Conservation (phyloP, 2,888 invertebrate species). For the Magallana nippona region DNA sequence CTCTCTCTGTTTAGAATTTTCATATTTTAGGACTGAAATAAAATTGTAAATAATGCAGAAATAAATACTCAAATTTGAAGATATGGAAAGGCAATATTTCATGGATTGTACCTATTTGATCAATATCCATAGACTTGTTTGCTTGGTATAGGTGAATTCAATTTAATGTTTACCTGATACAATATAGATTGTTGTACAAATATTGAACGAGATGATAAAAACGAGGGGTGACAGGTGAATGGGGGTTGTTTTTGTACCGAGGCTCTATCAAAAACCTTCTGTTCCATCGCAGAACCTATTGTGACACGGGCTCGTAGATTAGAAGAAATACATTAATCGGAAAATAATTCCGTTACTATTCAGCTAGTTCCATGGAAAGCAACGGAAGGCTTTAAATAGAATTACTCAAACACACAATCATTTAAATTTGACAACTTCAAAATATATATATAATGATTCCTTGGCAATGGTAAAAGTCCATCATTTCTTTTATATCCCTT, state of each 20-base stretch:
- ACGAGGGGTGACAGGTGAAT: background rate
- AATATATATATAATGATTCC: too few relatives aligned
- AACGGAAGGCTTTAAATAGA: background rate
- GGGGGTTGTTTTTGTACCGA: background rate
- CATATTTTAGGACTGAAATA: too few relatives aligned
- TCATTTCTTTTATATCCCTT: too few relatives aligned
- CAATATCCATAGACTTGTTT: background rate
- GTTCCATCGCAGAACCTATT: background rate
- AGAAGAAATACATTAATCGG: background rate
- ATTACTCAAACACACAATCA: too few relatives aligned
- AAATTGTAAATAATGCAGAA: too few relatives aligned
- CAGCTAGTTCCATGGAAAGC: background rate
- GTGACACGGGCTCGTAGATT: background rate
- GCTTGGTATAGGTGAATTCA: constrained; percentile 20
- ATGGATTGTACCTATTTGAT: background rate
- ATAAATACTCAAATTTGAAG: too few relatives aligned
- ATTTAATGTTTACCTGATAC: background rate
- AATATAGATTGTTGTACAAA: constrained; percentile 21
- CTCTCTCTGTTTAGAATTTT: background rate
- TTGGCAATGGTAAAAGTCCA: too few relatives aligned
- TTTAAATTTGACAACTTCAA: too few relatives aligned
- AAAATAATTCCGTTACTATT: background rate
- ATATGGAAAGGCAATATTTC: background rate
- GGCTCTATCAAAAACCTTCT: background rate
- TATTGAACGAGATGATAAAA: constrained; percentile 22